Evolutionary conservation across 2,113 vertebrate species (phyloP).

Genomic region (Xyrauchen texanus): DNA sequence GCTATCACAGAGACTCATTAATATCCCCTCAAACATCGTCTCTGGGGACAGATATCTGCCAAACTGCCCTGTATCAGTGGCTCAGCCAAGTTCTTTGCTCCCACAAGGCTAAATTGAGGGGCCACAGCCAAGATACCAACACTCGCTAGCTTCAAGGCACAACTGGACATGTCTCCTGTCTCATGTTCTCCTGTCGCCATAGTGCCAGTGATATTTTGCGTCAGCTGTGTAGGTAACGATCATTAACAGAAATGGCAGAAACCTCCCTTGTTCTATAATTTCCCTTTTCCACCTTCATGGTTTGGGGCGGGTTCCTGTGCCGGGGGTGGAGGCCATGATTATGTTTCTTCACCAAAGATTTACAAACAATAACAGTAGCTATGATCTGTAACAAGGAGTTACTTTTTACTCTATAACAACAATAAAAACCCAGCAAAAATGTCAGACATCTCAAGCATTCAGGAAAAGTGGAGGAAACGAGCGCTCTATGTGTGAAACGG

Average conservation of each 20-base stretch:
- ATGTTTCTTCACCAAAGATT: no score
- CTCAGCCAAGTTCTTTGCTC: constrained; percentile 11
- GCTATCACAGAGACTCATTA: constrained; percentile 53
- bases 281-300: no score
- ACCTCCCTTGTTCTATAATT: no score
- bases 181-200: not conserved
- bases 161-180: constrained; percentile 16
- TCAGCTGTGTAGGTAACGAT: not conserved
- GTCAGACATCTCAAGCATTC: no score
- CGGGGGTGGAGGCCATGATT: no score
- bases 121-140: constrained; percentile 32
- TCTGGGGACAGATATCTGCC: constrained; percentile 39
- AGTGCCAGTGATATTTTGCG: not conserved
- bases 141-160: constrained; percentile 4
- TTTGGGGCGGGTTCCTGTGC: no score
- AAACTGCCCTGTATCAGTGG: constrained; percentile 44
- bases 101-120: constrained; percentile 6
- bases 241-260: not conserved
- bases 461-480: no score
- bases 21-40: constrained; percentile 61
- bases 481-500: no score
- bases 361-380: no score
- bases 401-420: no score
- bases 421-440: no score
- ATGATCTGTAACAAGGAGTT: no score